Percentiles rank a stretch among this genome's conserved stretches.
Evolutionary conservation across 2,888 invertebrate genomes (phyloP).

Genomic region (Oscheius sp.): DNA sequence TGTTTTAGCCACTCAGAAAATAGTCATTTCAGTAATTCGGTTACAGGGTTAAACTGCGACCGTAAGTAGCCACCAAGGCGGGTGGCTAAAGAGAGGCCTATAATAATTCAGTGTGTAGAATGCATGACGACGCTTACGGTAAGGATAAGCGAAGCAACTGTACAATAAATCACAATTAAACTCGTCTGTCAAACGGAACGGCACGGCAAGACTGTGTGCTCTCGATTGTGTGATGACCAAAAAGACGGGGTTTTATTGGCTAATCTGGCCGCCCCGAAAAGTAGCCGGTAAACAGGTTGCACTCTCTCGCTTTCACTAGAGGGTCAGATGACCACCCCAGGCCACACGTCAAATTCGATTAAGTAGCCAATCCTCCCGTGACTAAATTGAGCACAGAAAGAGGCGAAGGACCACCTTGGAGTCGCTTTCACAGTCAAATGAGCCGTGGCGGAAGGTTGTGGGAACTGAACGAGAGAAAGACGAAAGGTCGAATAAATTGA

Average conservation of each 20-base stretch:
- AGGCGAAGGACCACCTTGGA: conserved; percentile 5
- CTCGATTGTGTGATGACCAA: neutral
- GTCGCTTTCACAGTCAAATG: neutral
- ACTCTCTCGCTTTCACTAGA: neutral
- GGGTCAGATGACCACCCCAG: conserved; percentile 22
- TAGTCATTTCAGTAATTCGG: no score
- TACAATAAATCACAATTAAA: no score
- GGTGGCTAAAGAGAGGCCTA: no score
- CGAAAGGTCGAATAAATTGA: conserved; percentile 18
- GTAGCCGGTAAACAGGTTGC: conserved; percentile 27
- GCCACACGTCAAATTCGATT: conserved; percentile 3
- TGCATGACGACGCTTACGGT: neutral
- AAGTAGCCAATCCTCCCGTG: conserved; percentile 3
- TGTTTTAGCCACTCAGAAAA: no score
- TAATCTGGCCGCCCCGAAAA: conserved; percentile 21
- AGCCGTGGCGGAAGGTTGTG: conserved; percentile 6
- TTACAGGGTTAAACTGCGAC: no score
- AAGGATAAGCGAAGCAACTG: neutral
- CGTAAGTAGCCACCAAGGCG: no score
- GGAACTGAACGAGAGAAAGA: neutral
- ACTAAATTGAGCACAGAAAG: conserved; percentile 1
- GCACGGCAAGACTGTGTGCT: neutral
- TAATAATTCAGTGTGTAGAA: neutral
- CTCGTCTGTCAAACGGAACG: no score
- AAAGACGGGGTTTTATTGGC: conserved; percentile 5